Evolutionary conservation across 2,797 vertebrate genomes (phyloP).

Genomic region (Podarcis lilfordi): DNA sequence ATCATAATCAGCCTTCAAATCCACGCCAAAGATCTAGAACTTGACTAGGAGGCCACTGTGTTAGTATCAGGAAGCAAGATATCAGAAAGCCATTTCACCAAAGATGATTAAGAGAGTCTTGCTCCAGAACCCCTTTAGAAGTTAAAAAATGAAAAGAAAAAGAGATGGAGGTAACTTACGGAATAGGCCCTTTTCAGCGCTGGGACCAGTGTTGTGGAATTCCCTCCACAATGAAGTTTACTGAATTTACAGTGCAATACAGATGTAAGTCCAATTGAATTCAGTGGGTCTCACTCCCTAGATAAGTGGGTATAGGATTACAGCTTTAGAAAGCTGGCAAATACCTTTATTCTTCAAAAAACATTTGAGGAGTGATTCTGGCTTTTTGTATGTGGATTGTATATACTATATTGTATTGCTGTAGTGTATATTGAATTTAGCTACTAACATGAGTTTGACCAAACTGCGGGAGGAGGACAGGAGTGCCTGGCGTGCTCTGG

Average conservation of each 20-base stretch:
- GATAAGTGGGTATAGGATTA: not conserved
- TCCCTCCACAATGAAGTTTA: not conserved
- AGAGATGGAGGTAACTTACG: not conserved
- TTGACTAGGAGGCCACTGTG: not conserved
- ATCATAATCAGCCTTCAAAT: too few relatives aligned
- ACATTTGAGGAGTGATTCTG: not conserved
- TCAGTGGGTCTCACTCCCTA: not conserved
- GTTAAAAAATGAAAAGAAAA: not conserved
- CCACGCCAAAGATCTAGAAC: too few relatives aligned
- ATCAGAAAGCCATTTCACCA: not conserved
- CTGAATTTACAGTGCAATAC: not conserved
- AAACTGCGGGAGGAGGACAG: too few relatives aligned
- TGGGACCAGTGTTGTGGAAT: not conserved
- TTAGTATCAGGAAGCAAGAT: not conserved
- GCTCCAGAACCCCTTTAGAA: not conserved
- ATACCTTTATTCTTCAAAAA: not conserved
- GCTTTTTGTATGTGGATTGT: not conserved
- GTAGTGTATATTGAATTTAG: not conserved
- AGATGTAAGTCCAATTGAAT: not conserved
- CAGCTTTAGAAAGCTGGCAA: not conserved
- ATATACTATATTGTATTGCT: not conserved
- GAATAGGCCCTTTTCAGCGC: not conserved
- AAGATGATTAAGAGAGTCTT: not conserved
- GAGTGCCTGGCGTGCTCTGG: too few relatives aligned
- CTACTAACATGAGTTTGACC: too few relatives aligned